phyloP scores from a whole-genome alignment of 2,797 vertebrate species.

The Myotis planiceps region DNA sequence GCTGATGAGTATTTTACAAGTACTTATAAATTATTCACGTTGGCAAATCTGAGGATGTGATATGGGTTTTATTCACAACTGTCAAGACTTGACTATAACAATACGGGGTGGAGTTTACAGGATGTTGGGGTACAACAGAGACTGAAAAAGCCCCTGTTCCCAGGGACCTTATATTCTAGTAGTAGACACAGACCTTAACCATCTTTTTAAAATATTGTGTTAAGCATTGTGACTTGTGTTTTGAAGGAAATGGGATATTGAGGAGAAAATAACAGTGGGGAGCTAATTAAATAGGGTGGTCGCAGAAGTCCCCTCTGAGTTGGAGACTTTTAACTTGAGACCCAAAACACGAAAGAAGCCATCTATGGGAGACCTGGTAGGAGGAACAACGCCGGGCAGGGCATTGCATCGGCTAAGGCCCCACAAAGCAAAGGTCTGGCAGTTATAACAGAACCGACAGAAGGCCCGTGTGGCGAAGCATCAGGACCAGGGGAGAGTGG shows the following conservation, averaged over 20 bases:
- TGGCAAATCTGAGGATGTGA: not conserved
- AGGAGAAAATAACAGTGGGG: not conserved
- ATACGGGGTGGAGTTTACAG: not conserved
- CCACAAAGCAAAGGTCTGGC: not conserved
- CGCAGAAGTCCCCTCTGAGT: not conserved
- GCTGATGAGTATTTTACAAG: conserved; percentile 19
- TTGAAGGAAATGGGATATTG: not conserved
- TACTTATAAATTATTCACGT: not conserved
- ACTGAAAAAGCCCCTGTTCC: not conserved
- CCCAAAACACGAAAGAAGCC: not conserved
- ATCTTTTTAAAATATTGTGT: not conserved
- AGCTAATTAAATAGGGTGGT: not conserved
- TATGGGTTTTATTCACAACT: not conserved
- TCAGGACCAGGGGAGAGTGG: not conserved
- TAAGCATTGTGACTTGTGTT: not conserved
- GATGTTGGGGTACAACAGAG: not conserved
- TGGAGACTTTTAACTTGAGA: not conserved
- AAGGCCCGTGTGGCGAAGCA: not conserved
- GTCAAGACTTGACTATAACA: not conserved
- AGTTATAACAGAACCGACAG: not conserved
- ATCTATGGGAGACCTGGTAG: not conserved
- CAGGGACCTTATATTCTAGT: not conserved
- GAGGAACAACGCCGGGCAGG: not conserved
- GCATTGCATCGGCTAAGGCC: not conserved
- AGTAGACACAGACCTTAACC: not conserved